Conservation (phyloP, 92 coral and sea anemone species). For the Heteractis magnifica region DNA sequence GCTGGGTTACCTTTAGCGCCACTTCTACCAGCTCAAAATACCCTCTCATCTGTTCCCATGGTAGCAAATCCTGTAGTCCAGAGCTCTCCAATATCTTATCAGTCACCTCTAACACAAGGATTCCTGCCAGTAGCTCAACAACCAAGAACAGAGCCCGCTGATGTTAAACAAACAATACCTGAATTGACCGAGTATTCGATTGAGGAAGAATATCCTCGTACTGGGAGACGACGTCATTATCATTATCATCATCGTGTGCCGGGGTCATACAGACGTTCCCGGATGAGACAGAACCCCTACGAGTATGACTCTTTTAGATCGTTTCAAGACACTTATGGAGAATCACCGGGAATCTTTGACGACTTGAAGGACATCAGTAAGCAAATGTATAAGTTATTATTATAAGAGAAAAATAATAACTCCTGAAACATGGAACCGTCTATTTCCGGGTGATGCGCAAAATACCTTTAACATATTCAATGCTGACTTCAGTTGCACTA, state of each 20-base stretch:
- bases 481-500: too few relatives aligned
- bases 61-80: slow-evolving; percentile 12
- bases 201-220: slow-evolving; percentile 19
- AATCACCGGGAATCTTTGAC: slow-evolving; percentile 45
- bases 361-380: slow-evolving; percentile 40
- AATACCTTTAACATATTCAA: too few relatives aligned
- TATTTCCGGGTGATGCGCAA: background rate
- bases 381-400: background rate
- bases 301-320: slow-evolving; percentile 23
- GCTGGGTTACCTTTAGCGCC: background rate
- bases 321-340: slow-evolving; percentile 39
- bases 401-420: too few relatives aligned
- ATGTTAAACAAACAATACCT: slow-evolving; percentile 24
- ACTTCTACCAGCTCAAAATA: slow-evolving; percentile 3
- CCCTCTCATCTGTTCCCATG: slow-evolving; percentile 13
- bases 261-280: slow-evolving; percentile 16
- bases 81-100: slow-evolving; percentile 5
- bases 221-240: slow-evolving; percentile 5
- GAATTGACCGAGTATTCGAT: background rate
- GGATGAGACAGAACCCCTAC: background rate
- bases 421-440: background rate
- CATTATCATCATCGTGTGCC: slow-evolving; percentile 6
- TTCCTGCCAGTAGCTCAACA: background rate
- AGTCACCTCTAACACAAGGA: background rate
- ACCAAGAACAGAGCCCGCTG: slow-evolving; percentile 21